Percentiles rank a stretch among this genome's conserved stretches.
Evolutionary conservation across 2,888 invertebrate species (phyloP).

Genomic region (Erebia epiphron): DNA sequence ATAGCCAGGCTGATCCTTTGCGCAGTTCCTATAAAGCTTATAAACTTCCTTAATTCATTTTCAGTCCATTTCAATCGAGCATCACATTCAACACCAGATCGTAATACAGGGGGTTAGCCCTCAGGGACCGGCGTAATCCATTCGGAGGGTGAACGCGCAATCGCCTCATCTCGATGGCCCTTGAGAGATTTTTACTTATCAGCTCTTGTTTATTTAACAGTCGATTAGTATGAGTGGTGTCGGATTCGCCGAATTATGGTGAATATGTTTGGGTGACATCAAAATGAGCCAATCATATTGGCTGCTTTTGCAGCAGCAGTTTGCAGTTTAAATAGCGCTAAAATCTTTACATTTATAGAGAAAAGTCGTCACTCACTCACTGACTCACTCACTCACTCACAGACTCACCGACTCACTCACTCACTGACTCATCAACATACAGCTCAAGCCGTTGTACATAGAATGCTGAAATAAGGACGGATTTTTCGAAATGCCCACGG

Average conservation of each 20-base stretch:
- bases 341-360: too few relatives aligned
- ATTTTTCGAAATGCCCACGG: too few relatives aligned
- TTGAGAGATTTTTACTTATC: conserved; percentile 43
- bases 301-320: too few relatives aligned
- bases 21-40: too few relatives aligned
- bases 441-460: too few relatives aligned
- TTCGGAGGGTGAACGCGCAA: conserved; percentile 41
- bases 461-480: too few relatives aligned
- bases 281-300: background rate
- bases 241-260: background rate
- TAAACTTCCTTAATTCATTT: background rate
- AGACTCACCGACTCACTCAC: too few relatives aligned
- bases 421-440: too few relatives aligned
- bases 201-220: conserved; percentile 43
- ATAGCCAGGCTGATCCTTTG: too few relatives aligned
- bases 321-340: too few relatives aligned
- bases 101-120: conserved; percentile 31
- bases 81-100: conserved; percentile 29
- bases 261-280: background rate
- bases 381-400: too few relatives aligned
- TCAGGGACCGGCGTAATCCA: conserved; percentile 40
- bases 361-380: too few relatives aligned
- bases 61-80: conserved; percentile 22
- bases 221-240: conserved; percentile 29
- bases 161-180: conserved; percentile 40